These are phyloP conservation scores for Rhagoletis zephyria DNA, from an alignment of 1,140 invertebrate species.

Conservation along the genomic window DNA sequence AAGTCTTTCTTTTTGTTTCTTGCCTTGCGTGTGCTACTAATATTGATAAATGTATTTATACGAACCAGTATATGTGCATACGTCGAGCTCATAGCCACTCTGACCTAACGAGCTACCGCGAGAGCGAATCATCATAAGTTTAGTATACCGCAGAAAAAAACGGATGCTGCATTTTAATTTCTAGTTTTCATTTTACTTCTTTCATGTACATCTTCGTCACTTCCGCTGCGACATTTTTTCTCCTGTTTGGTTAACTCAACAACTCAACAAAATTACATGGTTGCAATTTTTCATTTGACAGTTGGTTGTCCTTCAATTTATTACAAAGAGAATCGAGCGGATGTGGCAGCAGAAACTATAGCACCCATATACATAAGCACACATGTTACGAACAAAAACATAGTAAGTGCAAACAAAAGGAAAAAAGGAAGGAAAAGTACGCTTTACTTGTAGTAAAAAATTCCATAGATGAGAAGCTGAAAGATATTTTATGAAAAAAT, in stretches of 20 bases:
- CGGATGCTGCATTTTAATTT: not conserved
- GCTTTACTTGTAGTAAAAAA: not conserved
- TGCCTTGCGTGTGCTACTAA: no score
- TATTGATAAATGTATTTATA: no score
- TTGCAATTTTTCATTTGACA: conserved; percentile 35
- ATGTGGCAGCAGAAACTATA: conserved; percentile 28
- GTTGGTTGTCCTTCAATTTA: conserved; percentile 53
- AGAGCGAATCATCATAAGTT: not conserved
- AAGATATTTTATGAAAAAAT: conserved; percentile 28
- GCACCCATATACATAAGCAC: not conserved
- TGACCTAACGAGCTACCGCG: not conserved
- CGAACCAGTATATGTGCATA: no score
- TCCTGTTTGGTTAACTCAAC: conserved; percentile 18
- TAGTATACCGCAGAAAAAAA: not conserved
- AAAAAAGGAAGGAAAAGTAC: conserved; percentile 7
- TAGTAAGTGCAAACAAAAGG: conserved; percentile 28
- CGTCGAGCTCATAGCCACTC: no score
- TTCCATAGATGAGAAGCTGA: conserved; percentile 23
- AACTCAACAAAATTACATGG: conserved; percentile 32
- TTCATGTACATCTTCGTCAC: not conserved
- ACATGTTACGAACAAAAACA: conserved; percentile 6
- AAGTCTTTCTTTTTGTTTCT: no score
- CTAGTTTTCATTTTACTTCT: not conserved
- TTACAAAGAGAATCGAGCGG: conserved; percentile 36
- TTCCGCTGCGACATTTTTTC: not conserved